Percentiles rank a stretch among this genome's conserved stretches.
Conservation (phyloP, 2,888 invertebrate genomes). For the Myathropa florea region DNA sequence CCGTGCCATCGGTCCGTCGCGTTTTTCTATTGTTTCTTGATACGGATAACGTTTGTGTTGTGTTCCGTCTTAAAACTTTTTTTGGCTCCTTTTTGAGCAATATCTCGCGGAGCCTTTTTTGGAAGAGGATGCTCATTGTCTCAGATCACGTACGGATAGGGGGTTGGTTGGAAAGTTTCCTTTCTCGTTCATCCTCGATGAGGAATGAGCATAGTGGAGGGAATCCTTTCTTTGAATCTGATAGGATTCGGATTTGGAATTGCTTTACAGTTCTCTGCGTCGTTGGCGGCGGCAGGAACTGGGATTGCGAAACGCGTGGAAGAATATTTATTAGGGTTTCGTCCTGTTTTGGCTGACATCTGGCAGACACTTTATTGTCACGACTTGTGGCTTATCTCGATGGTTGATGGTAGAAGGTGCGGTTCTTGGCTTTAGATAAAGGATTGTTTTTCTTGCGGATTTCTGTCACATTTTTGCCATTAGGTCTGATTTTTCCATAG, state of each 20-base stretch:
- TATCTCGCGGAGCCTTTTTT: not conserved
- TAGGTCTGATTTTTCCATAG: no score
- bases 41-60: not conserved
- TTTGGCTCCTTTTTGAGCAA: not conserved
- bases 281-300: not conserved
- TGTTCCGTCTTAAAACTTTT: not conserved
- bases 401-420: not conserved
- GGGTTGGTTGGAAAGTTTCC: not conserved
- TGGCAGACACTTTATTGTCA: not conserved
- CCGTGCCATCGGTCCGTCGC: not conserved
- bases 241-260: not conserved
- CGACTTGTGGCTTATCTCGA: not conserved
- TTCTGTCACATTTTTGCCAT: no score
- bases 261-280: not conserved
- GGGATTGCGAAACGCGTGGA: not conserved
- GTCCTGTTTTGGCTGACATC: not conserved
- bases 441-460: not conserved
- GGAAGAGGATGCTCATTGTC: not conserved
- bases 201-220: not conserved
- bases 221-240: not conserved
- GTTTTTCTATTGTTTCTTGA: slow-evolving; percentile 21
- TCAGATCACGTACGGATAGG: not conserved
- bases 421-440: not conserved
- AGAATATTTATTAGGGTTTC: not conserved
- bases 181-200: not conserved